Percentiles rank a stretch among this genome's conserved stretches.
Conservation (phyloP, 2,888 invertebrate genomes). For the Bombylius discolor region DNA sequence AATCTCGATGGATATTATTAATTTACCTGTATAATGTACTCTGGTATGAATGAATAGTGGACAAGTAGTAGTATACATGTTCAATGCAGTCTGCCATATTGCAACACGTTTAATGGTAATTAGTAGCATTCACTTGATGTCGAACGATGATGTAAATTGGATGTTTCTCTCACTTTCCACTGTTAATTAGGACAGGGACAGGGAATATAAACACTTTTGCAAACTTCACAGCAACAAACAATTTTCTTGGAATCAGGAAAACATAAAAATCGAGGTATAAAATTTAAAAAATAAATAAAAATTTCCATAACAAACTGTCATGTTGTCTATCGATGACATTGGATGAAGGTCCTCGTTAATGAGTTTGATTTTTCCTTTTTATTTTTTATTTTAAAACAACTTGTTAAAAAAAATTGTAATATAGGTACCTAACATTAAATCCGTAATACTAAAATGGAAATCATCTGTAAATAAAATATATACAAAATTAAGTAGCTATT, state of each 20-base stretch:
- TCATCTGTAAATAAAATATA: too few relatives aligned
- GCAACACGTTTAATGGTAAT: slow-evolving; percentile 13
- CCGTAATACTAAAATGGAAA: too few relatives aligned
- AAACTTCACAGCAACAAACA: too few relatives aligned
- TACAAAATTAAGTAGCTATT: too few relatives aligned
- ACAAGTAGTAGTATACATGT: background rate
- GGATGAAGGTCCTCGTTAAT: slow-evolving; percentile 6
- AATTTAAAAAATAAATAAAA: background rate
- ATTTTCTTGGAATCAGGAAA: background rate
- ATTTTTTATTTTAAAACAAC: background rate
- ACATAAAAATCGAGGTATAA: background rate
- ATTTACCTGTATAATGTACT: slow-evolving; percentile 1
- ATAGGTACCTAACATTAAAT: too few relatives aligned
- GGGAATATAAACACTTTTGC: background rate
- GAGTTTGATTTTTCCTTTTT: background rate
- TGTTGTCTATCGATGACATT: slow-evolving; percentile 3
- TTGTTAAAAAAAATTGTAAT: too few relatives aligned
- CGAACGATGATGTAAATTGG: slow-evolving; percentile 16
- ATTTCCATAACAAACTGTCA: background rate
- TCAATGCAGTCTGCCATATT: background rate
- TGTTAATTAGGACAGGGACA: slow-evolving; percentile 7
- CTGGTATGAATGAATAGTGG: background rate
- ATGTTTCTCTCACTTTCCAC: slow-evolving; percentile 15
- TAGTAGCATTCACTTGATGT: slow-evolving; percentile 16
- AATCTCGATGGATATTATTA: background rate